Percentiles rank a stretch among this genome's conserved stretches.
Evolutionary conservation across 1,140 invertebrate species (phyloP).

Genomic region (Anagrus nilaparvatae): DNA sequence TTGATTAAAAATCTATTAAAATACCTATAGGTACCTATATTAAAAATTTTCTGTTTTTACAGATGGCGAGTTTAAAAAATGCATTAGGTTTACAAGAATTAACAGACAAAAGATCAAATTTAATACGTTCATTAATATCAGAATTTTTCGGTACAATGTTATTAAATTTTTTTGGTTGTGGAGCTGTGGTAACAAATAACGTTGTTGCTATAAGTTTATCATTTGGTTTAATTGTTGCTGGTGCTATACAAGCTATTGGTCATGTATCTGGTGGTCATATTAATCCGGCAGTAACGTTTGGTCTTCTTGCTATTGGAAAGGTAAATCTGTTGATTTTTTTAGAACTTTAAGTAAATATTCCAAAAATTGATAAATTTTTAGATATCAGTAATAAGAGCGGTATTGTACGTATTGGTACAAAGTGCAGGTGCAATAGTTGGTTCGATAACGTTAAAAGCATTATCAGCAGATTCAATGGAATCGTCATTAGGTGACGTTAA

Average conservation of each 20-base stretch:
- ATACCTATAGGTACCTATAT: background rate
- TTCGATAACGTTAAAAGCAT: conserved; percentile 54
- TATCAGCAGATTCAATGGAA: conserved; percentile 34
- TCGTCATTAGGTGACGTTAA: conserved; percentile 44
- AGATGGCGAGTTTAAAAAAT: conserved; percentile 48
- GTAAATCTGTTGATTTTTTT: too few relatives aligned
- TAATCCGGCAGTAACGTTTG: conserved; percentile 82
- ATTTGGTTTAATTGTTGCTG: conserved; percentile 78
- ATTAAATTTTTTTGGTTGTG: conserved; percentile 77
- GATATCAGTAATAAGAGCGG: conserved; percentile 53
- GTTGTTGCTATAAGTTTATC: conserved; percentile 71
- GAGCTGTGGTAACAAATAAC: conserved; percentile 51
- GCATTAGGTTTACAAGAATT: conserved; percentile 57
- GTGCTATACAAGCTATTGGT: conserved; percentile 68
- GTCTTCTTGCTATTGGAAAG: conserved; percentile 66
- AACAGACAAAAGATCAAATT: conserved; percentile 46
- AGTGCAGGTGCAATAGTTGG: conserved; percentile 76
- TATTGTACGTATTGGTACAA: conserved; percentile 77
- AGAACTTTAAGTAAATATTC: too few relatives aligned
- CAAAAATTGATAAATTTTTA: conserved; percentile 17
- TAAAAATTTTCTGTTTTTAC: conserved; percentile 8
- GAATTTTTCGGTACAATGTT: conserved; percentile 78
- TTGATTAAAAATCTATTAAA: conserved; percentile 1
- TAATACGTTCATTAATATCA: conserved; percentile 62
- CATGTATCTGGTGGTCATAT: conserved; percentile 86